Percentiles rank a stretch among this genome's conserved stretches.
Conservation (phyloP, 2,797 vertebrate species). For the Dendrocincla fuliginosa region DNA sequence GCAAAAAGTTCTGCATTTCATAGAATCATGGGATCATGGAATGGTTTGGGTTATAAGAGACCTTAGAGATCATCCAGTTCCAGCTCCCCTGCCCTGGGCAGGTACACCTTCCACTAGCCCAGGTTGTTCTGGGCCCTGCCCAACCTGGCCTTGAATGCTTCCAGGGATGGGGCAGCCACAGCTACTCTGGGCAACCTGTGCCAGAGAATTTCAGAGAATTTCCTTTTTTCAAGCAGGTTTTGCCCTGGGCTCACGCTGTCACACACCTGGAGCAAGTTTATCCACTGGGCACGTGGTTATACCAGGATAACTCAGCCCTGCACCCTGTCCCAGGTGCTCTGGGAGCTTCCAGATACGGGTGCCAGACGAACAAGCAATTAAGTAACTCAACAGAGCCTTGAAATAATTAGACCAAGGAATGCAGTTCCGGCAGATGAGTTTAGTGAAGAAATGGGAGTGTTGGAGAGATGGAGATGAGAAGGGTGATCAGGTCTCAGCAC, state of each 20-base stretch:
- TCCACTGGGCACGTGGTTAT: accelerated
- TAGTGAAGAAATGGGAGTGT: slow-evolving; percentile 9
- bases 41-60: neutral
- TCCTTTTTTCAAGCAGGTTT: accelerated
- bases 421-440: neutral
- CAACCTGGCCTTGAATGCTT: neutral
- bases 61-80: neutral
- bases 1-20: neutral
- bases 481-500: slow-evolving; percentile 10
- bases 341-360: neutral
- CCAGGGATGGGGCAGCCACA: neutral
- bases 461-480: slow-evolving; percentile 25
- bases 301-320: neutral
- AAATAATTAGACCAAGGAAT: slow-evolving; percentile 42
- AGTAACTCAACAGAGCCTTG: neutral
- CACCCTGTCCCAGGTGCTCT: neutral
- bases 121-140: neutral
- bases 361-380: neutral
- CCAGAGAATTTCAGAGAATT: neutral
- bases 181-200: neutral
- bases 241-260: neutral
- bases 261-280: neutral
- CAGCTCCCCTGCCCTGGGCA: neutral
- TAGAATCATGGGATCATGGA: neutral
- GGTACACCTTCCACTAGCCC: neutral